Conservation (phyloP, 2,113 vertebrate genomes). For the Capricornis sumatraensis region DNA sequence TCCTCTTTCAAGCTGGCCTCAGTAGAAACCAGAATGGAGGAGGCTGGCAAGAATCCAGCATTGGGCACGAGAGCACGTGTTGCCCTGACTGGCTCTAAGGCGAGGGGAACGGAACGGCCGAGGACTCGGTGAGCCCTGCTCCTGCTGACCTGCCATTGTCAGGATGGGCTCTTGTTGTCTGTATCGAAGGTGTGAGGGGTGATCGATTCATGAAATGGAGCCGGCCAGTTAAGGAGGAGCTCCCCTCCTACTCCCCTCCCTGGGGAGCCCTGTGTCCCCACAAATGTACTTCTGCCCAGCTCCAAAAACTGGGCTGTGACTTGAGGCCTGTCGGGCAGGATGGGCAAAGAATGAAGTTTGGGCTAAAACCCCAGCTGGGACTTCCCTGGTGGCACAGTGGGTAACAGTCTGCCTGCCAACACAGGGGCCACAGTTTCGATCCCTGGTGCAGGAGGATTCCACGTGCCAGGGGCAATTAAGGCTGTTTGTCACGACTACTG, state of each 20-base stretch:
- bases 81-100: background rate
- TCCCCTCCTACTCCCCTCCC: background rate
- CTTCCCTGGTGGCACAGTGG: background rate
- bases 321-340: background rate
- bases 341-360: background rate
- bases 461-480: background rate
- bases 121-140: background rate
- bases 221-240: background rate
- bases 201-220: background rate
- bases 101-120: fast-evolving
- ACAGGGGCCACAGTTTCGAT: background rate
- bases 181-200: background rate
- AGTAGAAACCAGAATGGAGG: background rate
- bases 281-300: background rate
- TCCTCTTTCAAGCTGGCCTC: background rate
- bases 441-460: background rate
- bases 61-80: background rate
- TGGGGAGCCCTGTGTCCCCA: background rate
- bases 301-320: background rate
- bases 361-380: background rate
- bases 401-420: background rate
- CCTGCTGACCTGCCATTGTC: background rate
- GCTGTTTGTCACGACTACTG: background rate
- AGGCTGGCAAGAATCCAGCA: background rate
- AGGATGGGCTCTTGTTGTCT: background rate